Percentiles rank a stretch among this genome's conserved stretches.
These are phyloP conservation scores for Invenusta paracnida DNA, from an alignment of 2,888 invertebrate species.

Conservation along the genomic window DNA sequence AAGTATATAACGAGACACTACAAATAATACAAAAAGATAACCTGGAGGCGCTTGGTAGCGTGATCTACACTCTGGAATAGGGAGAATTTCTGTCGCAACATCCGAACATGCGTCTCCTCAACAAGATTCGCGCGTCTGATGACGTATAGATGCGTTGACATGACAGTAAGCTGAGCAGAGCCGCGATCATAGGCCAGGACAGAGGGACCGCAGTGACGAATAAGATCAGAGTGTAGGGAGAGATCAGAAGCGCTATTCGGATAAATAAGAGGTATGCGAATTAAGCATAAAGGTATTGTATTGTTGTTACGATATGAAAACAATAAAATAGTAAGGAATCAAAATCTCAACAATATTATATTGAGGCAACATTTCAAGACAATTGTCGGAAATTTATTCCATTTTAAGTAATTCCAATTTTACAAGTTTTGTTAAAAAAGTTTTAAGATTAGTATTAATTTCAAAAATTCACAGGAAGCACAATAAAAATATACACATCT, in stretches of 20 bases:
- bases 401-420: too few species aligned
- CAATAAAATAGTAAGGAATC: neutral
- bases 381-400: too few species aligned
- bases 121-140: slow-evolving; percentile 8
- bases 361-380: too few species aligned
- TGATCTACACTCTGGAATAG: slow-evolving; percentile 30
- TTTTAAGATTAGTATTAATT: too few species aligned
- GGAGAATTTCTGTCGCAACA: slow-evolving; percentile 36
- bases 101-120: slow-evolving; percentile 34
- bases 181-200: neutral
- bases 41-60: slow-evolving; percentile 14
- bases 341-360: neutral
- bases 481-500: too few species aligned
- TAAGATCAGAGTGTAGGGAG: neutral
- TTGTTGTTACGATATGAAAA: too few species aligned
- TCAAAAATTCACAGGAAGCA: too few species aligned
- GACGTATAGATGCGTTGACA: neutral
- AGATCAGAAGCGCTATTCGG: neutral
- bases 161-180: neutral
- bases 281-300: too few species aligned
- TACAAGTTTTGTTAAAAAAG: too few species aligned
- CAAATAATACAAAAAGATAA: neutral
- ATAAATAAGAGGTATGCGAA: too few species aligned
- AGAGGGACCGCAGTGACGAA: neutral
- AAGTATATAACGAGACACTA: too few species aligned